These are phyloP conservation scores for Coranthus polyacanthus DNA, from an alignment of 2,797 vertebrate genomes.

Conservation along the genomic window DNA sequence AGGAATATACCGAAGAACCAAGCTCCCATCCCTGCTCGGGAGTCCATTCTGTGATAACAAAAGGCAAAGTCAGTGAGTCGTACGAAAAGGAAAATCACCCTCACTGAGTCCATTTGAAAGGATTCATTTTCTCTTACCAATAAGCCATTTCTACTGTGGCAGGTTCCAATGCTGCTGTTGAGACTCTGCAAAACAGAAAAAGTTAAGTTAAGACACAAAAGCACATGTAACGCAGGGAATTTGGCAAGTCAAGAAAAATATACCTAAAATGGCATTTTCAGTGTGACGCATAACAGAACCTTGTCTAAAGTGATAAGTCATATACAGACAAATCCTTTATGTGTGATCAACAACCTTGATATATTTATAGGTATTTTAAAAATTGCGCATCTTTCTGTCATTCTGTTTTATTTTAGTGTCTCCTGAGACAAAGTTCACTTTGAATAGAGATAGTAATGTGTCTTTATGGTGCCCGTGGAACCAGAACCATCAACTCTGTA, in stretches of 20 bases:
- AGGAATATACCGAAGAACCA: conserved; percentile 93
- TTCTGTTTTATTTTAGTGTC: neutral
- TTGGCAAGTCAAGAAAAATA: no score
- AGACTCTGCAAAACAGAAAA: conserved; percentile 86
- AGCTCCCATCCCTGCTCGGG: conserved; percentile 90
- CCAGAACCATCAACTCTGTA: conserved; percentile 37
- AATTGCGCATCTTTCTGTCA: conserved; percentile 1
- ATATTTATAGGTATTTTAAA: conserved; percentile 5
- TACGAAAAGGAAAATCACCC: conserved; percentile 4
- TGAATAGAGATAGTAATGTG: conserved; percentile 31
- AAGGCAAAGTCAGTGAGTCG: conserved; percentile 18
- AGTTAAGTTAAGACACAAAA: neutral
- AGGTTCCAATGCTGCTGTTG: conserved; percentile 90
- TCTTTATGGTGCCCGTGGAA: conserved; percentile 28
- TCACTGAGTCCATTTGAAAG: neutral
- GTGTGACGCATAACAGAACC: neutral
- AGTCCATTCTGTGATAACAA: conserved; percentile 81
- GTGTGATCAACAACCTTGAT: neutral
- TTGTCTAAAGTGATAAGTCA: neutral
- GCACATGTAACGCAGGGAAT: no score
- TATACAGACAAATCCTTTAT: conserved; percentile 4
- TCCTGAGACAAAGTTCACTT: no score
- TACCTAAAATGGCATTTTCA: neutral
- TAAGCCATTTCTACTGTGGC: conserved; percentile 91
- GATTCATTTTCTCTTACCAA: conserved; percentile 67